These are phyloP conservation scores for Eulemur rubriventer DNA, from an alignment of 2,797 vertebrate genomes.

Conservation along the genomic window DNA sequence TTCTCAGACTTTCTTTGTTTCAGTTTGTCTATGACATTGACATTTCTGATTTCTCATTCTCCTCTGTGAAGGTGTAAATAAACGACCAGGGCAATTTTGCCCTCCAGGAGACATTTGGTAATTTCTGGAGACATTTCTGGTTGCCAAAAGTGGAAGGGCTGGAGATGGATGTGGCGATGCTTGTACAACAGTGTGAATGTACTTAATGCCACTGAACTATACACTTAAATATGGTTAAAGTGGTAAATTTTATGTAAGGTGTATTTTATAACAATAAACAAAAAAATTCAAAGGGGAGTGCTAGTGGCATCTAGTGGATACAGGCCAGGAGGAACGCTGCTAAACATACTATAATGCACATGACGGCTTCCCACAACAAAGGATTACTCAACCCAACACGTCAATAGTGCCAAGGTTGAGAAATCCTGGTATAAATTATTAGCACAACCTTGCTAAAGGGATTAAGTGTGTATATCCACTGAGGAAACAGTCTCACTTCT, in stretches of 20 bases:
- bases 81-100: background rate
- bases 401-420: background rate
- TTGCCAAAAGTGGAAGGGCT: background rate
- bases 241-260: background rate
- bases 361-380: background rate
- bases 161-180: background rate
- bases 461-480: background rate
- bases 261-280: background rate
- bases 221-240: background rate
- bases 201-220: background rate
- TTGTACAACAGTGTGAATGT: background rate
- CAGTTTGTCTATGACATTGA: background rate
- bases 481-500: background rate
- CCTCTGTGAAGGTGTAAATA: background rate
- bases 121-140: background rate
- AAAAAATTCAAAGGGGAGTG: background rate
- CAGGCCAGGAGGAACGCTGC: background rate
- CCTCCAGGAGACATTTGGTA: background rate
- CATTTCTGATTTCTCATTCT: background rate
- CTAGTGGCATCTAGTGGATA: background rate
- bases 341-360: background rate
- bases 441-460: background rate
- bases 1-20: background rate
- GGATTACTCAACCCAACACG: background rate
- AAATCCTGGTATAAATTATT: background rate